Base-by-base conservation (phyloP, 2,113 vertebrate species). In the Anas platyrhynchos region DNA sequence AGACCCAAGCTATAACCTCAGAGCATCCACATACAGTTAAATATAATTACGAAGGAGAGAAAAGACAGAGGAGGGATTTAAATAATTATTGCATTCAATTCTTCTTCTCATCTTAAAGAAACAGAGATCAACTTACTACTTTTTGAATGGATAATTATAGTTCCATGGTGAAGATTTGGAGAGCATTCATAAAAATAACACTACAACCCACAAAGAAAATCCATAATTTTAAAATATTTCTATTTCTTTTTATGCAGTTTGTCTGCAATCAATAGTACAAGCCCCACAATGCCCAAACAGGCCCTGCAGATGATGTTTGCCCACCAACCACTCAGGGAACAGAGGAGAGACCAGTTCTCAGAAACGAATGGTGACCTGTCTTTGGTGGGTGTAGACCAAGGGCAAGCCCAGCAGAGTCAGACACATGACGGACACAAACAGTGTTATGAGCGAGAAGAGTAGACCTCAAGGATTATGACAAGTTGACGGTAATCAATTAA, bases 401-500 rank as follows among this genome's bases (percentile, higher is more conserved):
- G 72, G 21, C 38, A 66, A 50, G 62, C 26, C 81, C 38, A 81
- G 4, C n/a, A 75, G 63, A 67, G 68, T 2, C 54, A 31, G 9
- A 18, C 36, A 41, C 6, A 7, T 20, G 14, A 54, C 34, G 54
- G 48, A 6, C 20, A n/a, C 59, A 26, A 20, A 52, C 0, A 1
- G 17, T 52, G 20, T 21, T 65, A 75, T 61, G 81, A 93, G 92
- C 56, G 38, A 76, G 54, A 68, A 72, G 52, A 86, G 22, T 71
- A 89, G 83, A 94, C 63, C 72, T 29, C 76, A 92, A 76, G 88
- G 83, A 84, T 65, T 84, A 78, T 48, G 66, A 73, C 86, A 92
- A 93, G 16, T 50, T 91, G 38, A 86, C 72, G 93, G 62, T 73
- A 89, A 86, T 67, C 86, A 92, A 67, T 81, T 86, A 96, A 78